phyloP scores from a whole-genome alignment of 2,797 vertebrate species.

The Halcyon leucocephala region DNA sequence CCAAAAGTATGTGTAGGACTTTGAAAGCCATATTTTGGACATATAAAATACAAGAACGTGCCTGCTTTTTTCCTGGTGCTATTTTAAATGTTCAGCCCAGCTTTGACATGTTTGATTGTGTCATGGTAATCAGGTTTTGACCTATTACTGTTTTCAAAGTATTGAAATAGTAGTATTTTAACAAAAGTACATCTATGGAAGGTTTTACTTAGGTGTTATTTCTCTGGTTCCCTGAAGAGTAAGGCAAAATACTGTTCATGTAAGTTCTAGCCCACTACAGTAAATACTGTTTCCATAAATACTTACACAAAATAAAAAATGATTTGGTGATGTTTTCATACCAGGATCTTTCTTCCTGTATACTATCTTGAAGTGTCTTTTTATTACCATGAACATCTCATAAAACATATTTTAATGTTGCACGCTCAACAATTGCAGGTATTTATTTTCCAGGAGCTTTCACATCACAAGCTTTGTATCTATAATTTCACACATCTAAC shows the following conservation, averaged over 20 bases:
- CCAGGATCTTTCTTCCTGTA: background rate
- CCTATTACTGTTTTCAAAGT: background rate
- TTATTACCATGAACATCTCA: constrained; percentile 51
- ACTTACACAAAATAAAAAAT: constrained; percentile 63
- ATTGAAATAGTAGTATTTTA: background rate
- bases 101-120: background rate
- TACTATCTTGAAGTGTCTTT: constrained; percentile 51
- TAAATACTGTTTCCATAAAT: constrained; percentile 54
- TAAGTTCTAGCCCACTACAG: constrained; percentile 6
- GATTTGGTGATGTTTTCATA: constrained; percentile 42
- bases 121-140: constrained; percentile 25
- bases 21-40: background rate
- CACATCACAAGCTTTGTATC: constrained; percentile 36
- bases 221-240: constrained; percentile 32
- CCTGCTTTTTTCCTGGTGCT: background rate
- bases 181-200: background rate
- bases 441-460: constrained; percentile 62
- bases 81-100: background rate
- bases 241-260: constrained; percentile 43
- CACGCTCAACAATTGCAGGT: constrained; percentile 39
- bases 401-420: constrained; percentile 62
- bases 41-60: background rate
- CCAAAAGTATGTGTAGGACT: background rate
- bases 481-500: constrained; percentile 49
- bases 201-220: constrained; percentile 1